Conservation (phyloP, 2,888 invertebrate genomes). For the Onthophagus sagittarius region DNA sequence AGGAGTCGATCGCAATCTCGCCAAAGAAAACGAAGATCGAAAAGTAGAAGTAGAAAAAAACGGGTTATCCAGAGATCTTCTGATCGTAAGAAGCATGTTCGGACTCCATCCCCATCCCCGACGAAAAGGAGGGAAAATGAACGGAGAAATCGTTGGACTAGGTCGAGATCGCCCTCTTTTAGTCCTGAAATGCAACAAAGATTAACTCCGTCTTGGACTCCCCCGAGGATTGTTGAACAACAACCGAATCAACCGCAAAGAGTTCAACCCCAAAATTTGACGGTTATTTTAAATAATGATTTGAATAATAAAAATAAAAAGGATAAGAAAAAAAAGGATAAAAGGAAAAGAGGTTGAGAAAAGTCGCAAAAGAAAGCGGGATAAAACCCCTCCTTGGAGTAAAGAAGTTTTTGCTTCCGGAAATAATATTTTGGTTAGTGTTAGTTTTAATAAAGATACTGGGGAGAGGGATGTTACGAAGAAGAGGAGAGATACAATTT, state of each 20-base stretch:
- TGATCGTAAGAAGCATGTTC: neutral
- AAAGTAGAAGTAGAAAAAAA: constrained; percentile 44
- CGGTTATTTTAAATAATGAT: constrained; percentile 59
- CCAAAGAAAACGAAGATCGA: constrained; percentile 40
- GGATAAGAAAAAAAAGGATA: constrained; percentile 49
- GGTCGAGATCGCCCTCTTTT: constrained; percentile 59
- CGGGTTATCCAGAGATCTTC: constrained; percentile 7
- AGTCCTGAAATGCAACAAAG: constrained; percentile 44
- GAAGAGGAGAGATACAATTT: constrained; percentile 30
- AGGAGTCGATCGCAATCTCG: constrained; percentile 38
- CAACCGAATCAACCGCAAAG: constrained; percentile 38
- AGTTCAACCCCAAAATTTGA: constrained; percentile 53
- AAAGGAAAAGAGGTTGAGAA: constrained; percentile 42
- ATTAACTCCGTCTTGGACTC: constrained; percentile 58
- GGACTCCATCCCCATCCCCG: constrained; percentile 32
- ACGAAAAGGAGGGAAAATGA: constrained; percentile 39
- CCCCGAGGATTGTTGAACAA: constrained; percentile 50
- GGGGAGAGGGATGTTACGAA: constrained; percentile 21
- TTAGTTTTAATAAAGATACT: constrained; percentile 77
- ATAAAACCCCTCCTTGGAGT: constrained; percentile 61
- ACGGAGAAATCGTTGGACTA: constrained; percentile 44
- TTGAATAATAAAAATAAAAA: constrained; percentile 52
- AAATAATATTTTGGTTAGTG: constrained; percentile 88
- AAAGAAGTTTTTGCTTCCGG: constrained; percentile 92
- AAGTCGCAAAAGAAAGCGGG: constrained; percentile 46